A percentile compares a stretch with the other conserved stretches of the same genome.
Conservation (phyloP, 1,140 invertebrate species). For the Atta cephalotes region DNA sequence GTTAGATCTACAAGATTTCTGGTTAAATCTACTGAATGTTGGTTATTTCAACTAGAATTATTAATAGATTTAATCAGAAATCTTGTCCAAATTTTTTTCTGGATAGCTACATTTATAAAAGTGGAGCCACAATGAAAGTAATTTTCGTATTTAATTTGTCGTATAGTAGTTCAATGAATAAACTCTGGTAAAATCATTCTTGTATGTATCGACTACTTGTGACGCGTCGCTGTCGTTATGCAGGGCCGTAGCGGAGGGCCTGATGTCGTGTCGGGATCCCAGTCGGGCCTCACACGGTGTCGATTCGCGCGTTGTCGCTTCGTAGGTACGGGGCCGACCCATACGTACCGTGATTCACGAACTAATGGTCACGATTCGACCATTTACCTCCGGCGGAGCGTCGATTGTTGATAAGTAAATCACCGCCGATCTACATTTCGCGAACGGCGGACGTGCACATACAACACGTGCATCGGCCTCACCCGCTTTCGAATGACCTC, state of each 20-base stretch:
- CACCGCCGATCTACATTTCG: constrained; percentile 84
- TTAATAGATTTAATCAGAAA: too few relatives aligned
- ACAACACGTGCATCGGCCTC: constrained; percentile 44
- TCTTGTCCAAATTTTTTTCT: too few relatives aligned
- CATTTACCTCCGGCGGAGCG: constrained; percentile 86
- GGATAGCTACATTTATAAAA: background rate
- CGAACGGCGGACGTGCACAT: constrained; percentile 70
- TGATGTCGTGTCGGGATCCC: constrained; percentile 75
- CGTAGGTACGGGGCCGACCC: constrained; percentile 66
- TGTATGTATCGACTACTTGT: background rate
- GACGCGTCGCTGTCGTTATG: constrained; percentile 31
- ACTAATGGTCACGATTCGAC: constrained; percentile 86
- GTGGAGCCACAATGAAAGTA: background rate
- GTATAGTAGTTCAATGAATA: background rate
- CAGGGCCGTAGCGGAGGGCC: constrained; percentile 66
- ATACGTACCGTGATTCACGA: constrained; percentile 71
- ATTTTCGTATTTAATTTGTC: background rate
- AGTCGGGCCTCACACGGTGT: constrained; percentile 59
- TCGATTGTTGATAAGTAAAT: constrained; percentile 86
- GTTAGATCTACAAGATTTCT: too few relatives aligned
- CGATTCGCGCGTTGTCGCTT: constrained; percentile 72
- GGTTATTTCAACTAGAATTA: too few relatives aligned
- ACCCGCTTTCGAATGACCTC: constrained; percentile 16
- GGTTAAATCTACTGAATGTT: too few relatives aligned
- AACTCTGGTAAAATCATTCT: background rate